A percentile compares a stretch with the other conserved stretches of the same genome.
Evolutionary conservation across 2,888 invertebrate genomes (phyloP).

Genomic region (Teleogryllus oceanicus): DNA sequence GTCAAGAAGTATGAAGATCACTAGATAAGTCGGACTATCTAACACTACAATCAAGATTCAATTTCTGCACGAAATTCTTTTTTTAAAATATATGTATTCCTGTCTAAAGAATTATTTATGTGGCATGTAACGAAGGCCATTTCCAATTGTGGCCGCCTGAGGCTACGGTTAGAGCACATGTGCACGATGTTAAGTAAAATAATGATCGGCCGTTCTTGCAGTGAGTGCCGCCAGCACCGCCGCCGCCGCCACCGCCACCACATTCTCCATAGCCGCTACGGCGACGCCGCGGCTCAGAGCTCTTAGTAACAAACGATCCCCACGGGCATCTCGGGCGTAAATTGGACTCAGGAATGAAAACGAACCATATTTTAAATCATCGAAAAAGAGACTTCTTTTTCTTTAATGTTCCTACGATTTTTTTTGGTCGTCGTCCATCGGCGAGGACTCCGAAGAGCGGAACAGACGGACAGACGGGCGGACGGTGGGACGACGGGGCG

Average conservation of each 20-base stretch:
- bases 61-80: background rate
- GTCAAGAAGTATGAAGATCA: background rate
- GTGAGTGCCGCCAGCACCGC: background rate
- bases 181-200: conserved; percentile 30
- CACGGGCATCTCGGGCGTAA: conserved; percentile 27
- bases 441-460: no score
- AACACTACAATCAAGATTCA: background rate
- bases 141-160: background rate
- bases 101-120: conserved; percentile 18
- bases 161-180: background rate
- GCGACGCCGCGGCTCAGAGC: conserved; percentile 22
- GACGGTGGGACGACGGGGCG: background rate
- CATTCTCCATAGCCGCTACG: conserved; percentile 4
- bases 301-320: conserved; percentile 32
- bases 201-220: conserved; percentile 27
- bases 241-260: background rate
- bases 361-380: conserved; percentile 34
- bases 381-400: conserved; percentile 28
- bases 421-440: background rate
- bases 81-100: background rate
- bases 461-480: no score
- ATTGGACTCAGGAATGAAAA: conserved; percentile 31
- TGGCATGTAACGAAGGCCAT: conserved; percentile 18
- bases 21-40: background rate
- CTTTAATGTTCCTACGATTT: background rate